phyloP scores from a whole-genome alignment of 1,140 invertebrate genomes.

The Trichonephila clavata region DNA sequence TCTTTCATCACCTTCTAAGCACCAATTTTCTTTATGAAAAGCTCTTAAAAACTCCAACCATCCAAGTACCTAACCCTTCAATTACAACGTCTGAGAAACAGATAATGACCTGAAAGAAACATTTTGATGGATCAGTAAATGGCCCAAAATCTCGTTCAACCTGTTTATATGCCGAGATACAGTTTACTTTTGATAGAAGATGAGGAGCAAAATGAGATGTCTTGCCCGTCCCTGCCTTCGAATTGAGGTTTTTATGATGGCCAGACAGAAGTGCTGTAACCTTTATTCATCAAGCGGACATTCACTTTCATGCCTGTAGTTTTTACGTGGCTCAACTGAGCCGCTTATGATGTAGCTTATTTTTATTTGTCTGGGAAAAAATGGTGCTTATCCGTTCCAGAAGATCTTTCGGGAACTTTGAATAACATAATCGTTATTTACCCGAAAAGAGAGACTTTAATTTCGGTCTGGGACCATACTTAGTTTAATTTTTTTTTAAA shows the following conservation, averaged over 20 bases:
- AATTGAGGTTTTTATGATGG: neutral
- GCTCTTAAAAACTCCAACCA: neutral
- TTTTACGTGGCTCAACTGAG: no score
- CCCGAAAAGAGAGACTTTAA: no score
- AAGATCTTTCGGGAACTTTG: no score
- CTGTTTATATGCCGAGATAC: neutral
- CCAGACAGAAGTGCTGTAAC: neutral
- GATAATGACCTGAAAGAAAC: constrained; percentile 1
- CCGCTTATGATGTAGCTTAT: no score
- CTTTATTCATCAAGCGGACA: neutral
- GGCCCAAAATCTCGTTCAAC: constrained; percentile 1
- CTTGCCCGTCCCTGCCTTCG: neutral
- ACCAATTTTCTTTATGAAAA: neutral
- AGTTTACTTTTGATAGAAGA: neutral
- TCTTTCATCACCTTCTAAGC: no score
- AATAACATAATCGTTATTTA: no score
- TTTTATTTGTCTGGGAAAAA: no score
- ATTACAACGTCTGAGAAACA: constrained; percentile 11
- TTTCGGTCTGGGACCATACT: no score
- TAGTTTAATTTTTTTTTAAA: no score
- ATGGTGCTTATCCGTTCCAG: no score
- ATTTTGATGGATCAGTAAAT: neutral
- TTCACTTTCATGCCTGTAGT: neutral
- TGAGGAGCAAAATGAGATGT: neutral
- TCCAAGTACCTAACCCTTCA: neutral